phyloP scores from a whole-genome alignment of 2,888 invertebrate species.

The Cheilosia impressa region DNA sequence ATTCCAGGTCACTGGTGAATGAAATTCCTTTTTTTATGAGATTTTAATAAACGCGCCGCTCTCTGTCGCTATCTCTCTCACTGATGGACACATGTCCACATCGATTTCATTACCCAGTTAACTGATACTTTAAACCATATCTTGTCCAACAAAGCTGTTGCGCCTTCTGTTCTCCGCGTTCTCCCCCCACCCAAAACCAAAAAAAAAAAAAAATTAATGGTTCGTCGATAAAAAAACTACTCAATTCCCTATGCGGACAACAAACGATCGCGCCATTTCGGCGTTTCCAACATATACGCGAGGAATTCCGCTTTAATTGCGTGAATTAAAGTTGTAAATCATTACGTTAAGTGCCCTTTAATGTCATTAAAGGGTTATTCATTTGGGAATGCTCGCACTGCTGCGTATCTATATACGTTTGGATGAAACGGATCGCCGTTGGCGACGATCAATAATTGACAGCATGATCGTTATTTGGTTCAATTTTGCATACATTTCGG shows the following conservation, averaged over 20 bases:
- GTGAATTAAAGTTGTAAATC: slow-evolving; percentile 83
- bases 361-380: slow-evolving; percentile 80
- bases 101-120: slow-evolving; percentile 64
- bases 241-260: slow-evolving; percentile 6
- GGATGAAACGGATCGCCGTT: slow-evolving; percentile 43
- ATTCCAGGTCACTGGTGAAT: slow-evolving; percentile 29
- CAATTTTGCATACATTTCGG: slow-evolving; percentile 52
- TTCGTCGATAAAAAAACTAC: neutral
- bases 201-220: slow-evolving; percentile 13
- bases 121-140: slow-evolving; percentile 50
- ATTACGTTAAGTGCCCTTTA: slow-evolving; percentile 82
- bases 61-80: neutral
- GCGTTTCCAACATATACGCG: slow-evolving; percentile 10
- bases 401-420: slow-evolving; percentile 6
- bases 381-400: slow-evolving; percentile 76
- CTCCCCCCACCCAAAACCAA: too few species aligned
- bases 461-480: slow-evolving; percentile 57
- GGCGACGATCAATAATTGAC: slow-evolving; percentile 61
- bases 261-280: slow-evolving; percentile 33
- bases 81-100: slow-evolving; percentile 40
- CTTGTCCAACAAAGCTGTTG: slow-evolving; percentile 43
- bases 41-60: neutral
- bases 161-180: slow-evolving; percentile 48
- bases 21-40: slow-evolving; percentile 27
- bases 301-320: slow-evolving; percentile 81